These are phyloP conservation scores for Synanceia verrucosa DNA, from an alignment of 2,797 vertebrate genomes.

Conservation along the genomic window DNA sequence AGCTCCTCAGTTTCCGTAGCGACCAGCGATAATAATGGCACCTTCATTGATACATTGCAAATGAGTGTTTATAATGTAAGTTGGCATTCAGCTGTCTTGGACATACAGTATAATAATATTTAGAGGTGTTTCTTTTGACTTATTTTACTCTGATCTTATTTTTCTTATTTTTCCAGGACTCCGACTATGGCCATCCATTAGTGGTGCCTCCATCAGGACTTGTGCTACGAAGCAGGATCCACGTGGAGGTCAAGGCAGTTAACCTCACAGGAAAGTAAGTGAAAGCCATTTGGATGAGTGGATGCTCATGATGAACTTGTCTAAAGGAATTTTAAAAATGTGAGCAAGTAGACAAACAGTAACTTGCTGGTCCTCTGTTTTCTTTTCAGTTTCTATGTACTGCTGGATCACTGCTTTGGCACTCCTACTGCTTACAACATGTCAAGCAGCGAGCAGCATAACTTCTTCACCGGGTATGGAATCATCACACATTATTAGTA, in stretches of 20 bases:
- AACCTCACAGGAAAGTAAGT: slow-evolving; percentile 86
- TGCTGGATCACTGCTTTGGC: slow-evolving; percentile 84
- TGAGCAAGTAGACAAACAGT: background rate
- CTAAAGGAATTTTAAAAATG: background rate
- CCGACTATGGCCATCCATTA: slow-evolving; percentile 59
- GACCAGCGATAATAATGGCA: slow-evolving; percentile 82
- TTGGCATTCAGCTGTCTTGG: background rate
- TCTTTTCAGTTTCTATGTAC: slow-evolving; percentile 78
- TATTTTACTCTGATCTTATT: background rate
- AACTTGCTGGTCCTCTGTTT: background rate
- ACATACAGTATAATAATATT: background rate
- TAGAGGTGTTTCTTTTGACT: background rate
- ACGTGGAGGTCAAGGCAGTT: slow-evolving; percentile 79
- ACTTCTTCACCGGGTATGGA: slow-evolving; percentile 82
- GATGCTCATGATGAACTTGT: background rate
- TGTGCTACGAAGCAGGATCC: slow-evolving; percentile 70
- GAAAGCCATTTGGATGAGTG: background rate
- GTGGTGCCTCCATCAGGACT: slow-evolving; percentile 73
- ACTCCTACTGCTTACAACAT: slow-evolving; percentile 78
- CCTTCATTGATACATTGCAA: slow-evolving; percentile 80
- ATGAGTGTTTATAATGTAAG: slow-evolving; percentile 82
- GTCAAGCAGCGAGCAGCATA: slow-evolving; percentile 52
- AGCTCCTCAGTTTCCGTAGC: slow-evolving; percentile 86
- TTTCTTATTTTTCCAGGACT: slow-evolving; percentile 66
- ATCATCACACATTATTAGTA: background rate